Evolutionary conservation across 2,888 invertebrate species (phyloP).

Genomic region (Apodemia hepburni): DNA sequence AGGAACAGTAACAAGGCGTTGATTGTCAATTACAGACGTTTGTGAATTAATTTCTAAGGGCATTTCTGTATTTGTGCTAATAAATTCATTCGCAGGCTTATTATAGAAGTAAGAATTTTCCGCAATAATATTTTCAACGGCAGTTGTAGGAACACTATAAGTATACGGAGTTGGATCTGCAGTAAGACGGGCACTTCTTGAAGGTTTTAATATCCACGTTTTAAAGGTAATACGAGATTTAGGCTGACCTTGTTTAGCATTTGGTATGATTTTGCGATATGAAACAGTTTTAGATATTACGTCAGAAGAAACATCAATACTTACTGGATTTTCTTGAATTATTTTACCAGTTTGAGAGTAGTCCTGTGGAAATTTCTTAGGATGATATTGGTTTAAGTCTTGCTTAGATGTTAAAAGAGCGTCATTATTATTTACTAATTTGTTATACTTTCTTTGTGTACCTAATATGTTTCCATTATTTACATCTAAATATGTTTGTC

Average conservation of each 20-base stretch:
- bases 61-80: constrained; percentile 3
- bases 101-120: constrained; percentile 42
- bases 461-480: neutral
- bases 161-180: constrained; percentile 51
- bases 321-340: constrained; percentile 65
- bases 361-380: neutral
- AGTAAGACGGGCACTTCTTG: constrained; percentile 50
- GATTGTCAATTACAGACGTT: constrained; percentile 33
- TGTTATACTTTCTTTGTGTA: neutral
- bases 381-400: constrained; percentile 32
- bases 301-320: constrained; percentile 53
- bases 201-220: constrained; percentile 70
- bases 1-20: constrained; percentile 27
- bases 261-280: constrained; percentile 55
- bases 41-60: constrained; percentile 29
- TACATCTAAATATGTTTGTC: neutral
- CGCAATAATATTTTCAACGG: constrained; percentile 40
- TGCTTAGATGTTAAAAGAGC: neutral
- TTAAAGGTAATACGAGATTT: constrained; percentile 67
- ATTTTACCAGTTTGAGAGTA: constrained; percentile 41
- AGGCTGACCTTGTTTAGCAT: constrained; percentile 52
- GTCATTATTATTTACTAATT: neutral
- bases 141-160: constrained; percentile 46
- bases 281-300: constrained; percentile 62
- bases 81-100: constrained; percentile 31